Conservation (phyloP, 2,113 vertebrate genomes). For the Ramphastos sulfuratus region DNA sequence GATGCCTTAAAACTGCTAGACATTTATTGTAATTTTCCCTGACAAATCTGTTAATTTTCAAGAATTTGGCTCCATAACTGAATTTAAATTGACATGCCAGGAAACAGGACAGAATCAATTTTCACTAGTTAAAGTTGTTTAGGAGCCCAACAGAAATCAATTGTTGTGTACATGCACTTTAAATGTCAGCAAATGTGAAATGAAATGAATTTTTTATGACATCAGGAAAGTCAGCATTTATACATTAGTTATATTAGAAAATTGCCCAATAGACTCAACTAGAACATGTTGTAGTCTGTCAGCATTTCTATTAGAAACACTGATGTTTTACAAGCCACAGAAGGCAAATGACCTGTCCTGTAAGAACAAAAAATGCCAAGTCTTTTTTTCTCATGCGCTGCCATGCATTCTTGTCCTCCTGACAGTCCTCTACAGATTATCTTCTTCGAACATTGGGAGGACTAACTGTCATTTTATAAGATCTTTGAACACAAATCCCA, state of each 20-base stretch:
- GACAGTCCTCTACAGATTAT: neutral
- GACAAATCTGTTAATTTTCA: neutral
- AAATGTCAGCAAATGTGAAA: slow-evolving; percentile 40
- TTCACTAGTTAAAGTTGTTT: slow-evolving; percentile 17
- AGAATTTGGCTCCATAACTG: neutral
- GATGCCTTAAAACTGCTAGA: neutral
- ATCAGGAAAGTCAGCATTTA: neutral
- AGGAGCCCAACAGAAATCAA: slow-evolving; percentile 18
- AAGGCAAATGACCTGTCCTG: neutral
- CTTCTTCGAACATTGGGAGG: neutral
- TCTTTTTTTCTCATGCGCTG: neutral
- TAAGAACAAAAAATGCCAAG: neutral
- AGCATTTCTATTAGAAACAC: neutral
- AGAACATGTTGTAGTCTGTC: neutral
- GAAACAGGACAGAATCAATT: slow-evolving; percentile 6
- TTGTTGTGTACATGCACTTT: neutral
- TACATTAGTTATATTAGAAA: neutral
- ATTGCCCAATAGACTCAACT: neutral
- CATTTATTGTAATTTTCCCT: neutral
- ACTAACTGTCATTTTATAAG: neutral
- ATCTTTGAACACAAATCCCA: neutral
- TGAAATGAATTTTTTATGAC: neutral
- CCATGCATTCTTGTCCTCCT: neutral
- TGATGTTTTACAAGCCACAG: neutral
- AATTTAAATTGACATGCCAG: neutral